Evolutionary conservation across 2,797 vertebrate species (phyloP), one percentile per base, ranked within the genome.

Genomic region (Knipowitschia caucasica): DNA sequence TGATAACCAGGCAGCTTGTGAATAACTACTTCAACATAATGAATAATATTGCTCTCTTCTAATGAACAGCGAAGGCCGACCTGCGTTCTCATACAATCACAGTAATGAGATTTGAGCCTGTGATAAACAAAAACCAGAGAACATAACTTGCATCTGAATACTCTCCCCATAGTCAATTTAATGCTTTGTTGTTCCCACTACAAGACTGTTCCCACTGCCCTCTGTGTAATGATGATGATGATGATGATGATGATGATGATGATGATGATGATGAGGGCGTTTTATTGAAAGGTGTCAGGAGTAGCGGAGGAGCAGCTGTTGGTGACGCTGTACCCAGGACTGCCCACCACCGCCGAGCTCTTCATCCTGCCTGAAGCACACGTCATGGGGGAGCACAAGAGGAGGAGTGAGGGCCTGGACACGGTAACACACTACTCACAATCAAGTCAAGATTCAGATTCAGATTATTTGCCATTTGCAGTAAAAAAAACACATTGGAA

Each of bases 271-370:
- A 1, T 20, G 10, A 10, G 11, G 20, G 2, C 38, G 24, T n/a
- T 7, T 17, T 26, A 26, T 38, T 64, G 31, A 81, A 11, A 95
- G 95, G 94, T 94, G 25, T 94, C 93, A 14, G 86, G 88, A 21
- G 89, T 95, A 50, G 86, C 90, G 2, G 90, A 92, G 29, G 91
- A 94, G 14, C 93, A 93, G 86, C 86, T 98, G 75, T 83, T 96
- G 14, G 93, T 98, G n/a, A 93, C 93, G 9, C 83, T 98, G 63
- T 95, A 95, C 69, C 93, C 94, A 2, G 95, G 94, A 35, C 88
- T 96, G 51, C 96, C 95, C 7, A 96, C 93, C 0, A 92, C 93
- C 26, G 95, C 95, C 11, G 96, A 98, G 45, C 93, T 98, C 46
- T 98, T 97, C 59, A 92, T 98, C 53, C 84, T 98, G 6, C 94